Base-by-base conservation (phyloP, 2,797 vertebrate species). In the Manis pentadactyla region DNA sequence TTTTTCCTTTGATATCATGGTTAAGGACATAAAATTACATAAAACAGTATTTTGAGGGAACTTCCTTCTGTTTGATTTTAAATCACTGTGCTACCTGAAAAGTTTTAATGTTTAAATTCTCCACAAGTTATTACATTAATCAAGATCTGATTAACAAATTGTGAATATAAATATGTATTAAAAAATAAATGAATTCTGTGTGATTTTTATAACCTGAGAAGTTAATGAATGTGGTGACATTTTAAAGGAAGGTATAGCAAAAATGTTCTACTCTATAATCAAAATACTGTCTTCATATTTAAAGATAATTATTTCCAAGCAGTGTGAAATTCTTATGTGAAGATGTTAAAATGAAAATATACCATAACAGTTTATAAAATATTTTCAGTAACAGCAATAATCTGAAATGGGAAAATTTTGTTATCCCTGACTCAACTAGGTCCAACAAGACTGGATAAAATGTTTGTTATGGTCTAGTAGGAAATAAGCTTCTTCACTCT, bases 1-100 rank as follows among this genome's bases (percentile, higher is more conserved):
- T 82, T 95, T 82, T 74, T 87, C n/a, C 53, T 91, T 66, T 84
- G 21, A 25, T 29, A 23, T 96, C 78, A 37, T 64, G 69, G 18
- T 39, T 51, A 84, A 69, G 1, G 13, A 18, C 27, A 86, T 34
- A 93, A 96, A 83, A 95, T 71, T 69, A 77, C 1, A 73, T 75
- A 34, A 73, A 79, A 61, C 15, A 51, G 14, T 85, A 78, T 91
- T 93, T 91, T 90, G 4, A 42, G 21, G 39, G 4, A 46, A 1
- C 4, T 55, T 93, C 73, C 18, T 77, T 12, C 17, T 69, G 11
- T 8, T 66, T 66, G 2, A 29, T 86, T 94, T 85, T 77, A 83
- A 39, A 63, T 85, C 34, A 74, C 39, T 51, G 37, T 87, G 53
- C 42, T 78, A 19, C 11, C 18, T 93, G 66, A 39, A 37, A 96